Percentiles rank a stretch among this genome's conserved stretches.
These are phyloP conservation scores for Listronotus bonariensis DNA, from an alignment of 1,140 invertebrate genomes.

Conservation along the genomic window DNA sequence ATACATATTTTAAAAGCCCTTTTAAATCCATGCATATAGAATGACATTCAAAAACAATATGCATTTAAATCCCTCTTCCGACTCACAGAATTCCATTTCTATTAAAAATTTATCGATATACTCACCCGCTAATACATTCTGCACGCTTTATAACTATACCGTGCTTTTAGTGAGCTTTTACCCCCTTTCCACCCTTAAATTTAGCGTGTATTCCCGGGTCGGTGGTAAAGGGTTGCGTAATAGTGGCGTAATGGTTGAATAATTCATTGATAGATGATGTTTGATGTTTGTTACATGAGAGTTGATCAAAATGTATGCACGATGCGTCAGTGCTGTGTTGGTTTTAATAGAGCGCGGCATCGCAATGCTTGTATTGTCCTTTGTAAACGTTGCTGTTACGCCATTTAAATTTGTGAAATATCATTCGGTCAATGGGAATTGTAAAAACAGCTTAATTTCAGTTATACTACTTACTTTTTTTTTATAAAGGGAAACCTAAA, in stretches of 20 bases:
- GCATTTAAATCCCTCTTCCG: constrained; percentile 8
- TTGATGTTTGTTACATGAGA: constrained; percentile 31
- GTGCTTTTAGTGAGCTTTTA: constrained; percentile 22
- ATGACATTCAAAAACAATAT: constrained; percentile 6
- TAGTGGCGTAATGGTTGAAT: constrained; percentile 34
- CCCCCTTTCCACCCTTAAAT: constrained; percentile 23
- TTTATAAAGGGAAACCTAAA: too few relatives aligned
- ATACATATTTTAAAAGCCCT: too few relatives aligned
- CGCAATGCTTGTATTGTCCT: neutral
- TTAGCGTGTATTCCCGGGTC: constrained; percentile 14
- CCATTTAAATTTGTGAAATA: too few relatives aligned
- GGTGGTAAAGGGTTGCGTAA: constrained; percentile 33
- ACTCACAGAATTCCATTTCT: constrained; percentile 1
- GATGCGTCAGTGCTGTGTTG: neutral
- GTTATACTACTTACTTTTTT: too few relatives aligned
- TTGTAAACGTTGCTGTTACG: too few relatives aligned
- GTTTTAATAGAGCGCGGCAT: too few relatives aligned
- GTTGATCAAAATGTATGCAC: constrained; percentile 20
- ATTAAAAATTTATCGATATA: constrained; percentile 32
- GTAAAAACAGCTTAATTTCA: too few relatives aligned
- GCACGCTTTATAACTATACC: constrained; percentile 18
- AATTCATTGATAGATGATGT: constrained; percentile 38
- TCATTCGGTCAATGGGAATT: too few relatives aligned
- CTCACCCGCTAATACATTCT: constrained; percentile 27
- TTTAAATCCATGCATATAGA: neutral